These are phyloP conservation scores for Tiliqua scincoides DNA, from an alignment of 2,113 vertebrate genomes.

Conservation along the genomic window DNA sequence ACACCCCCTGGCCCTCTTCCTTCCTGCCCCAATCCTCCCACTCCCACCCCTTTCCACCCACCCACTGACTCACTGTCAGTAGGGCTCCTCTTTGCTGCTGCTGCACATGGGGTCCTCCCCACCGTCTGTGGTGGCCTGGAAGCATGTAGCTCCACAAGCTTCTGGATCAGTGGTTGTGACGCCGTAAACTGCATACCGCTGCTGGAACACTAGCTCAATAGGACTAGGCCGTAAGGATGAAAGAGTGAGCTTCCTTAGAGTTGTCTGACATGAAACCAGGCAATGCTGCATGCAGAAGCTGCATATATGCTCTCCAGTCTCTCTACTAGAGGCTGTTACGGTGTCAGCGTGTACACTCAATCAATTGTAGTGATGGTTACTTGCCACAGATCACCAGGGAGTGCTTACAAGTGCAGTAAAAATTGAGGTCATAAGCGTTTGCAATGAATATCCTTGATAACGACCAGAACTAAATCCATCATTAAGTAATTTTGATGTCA, in stretches of 20 bases:
- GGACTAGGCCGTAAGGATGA: not conserved
- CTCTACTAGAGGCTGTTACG: not conserved
- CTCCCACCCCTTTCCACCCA: too few species aligned
- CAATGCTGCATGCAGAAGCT: not conserved
- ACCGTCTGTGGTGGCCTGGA: too few species aligned
- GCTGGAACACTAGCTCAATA: too few species aligned
- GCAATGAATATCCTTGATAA: not conserved
- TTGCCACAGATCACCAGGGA: not conserved
- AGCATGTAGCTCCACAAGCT: too few species aligned
- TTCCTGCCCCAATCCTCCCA: too few species aligned
- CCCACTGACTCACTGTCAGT: too few species aligned
- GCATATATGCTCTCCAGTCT: not conserved
- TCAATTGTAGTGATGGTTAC: not conserved
- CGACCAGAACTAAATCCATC: not conserved
- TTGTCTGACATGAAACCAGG: not conserved
- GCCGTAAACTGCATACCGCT: too few species aligned
- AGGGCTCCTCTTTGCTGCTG: too few species aligned
- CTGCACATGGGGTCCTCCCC: too few species aligned
- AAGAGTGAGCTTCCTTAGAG: not conserved
- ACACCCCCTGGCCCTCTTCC: too few species aligned
- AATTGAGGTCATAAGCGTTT: not conserved
- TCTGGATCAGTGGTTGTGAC: too few species aligned
- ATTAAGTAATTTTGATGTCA: not conserved
- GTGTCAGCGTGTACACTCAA: not conserved
- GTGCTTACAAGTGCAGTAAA: too few species aligned